Evolutionary conservation across 2,113 vertebrate genomes (phyloP), one percentile per base, ranked within the genome.

Genomic region (Sisor rabdophorus): DNA sequence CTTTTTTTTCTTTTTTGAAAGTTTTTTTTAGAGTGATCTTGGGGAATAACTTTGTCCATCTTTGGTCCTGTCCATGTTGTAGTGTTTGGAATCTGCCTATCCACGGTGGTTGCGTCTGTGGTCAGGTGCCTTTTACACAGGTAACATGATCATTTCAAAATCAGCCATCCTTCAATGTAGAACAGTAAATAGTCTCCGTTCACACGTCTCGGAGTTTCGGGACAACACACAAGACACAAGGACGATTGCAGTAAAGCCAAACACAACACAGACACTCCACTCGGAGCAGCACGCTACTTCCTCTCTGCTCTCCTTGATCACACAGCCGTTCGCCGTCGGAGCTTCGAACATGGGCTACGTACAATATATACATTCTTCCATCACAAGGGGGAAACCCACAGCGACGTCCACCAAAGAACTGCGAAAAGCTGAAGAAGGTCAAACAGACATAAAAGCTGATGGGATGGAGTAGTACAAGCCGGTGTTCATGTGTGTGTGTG

Each of bases 261-360:
- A 94, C 92, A 94, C 90, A 96, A 95, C 94, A 94, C 86, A 90
- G 88, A 86, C 88, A 87, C 91, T 91, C 91, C 89, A 55, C 91
- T 88, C 83, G 84, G 82, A 93, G 88, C 94, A 92, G 92, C 91
- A 85, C 93, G 93, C 88, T 89, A 92, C 93, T 95, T 96, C 94
- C 94, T 92, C 47, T 88, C 79, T 9, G 69, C 19, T 84, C 81
- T 86, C 90, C 95, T 89, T 94, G 91, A 95, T 96, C 93, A 92
- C 91, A 92, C 91, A 93, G 91, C 91, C 90, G 94, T 92, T 93
- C 91, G 88, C 88, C 89, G 86, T 85, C 87, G 88, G 89, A 88
- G 88, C 92, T 92, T 91, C 88, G 91, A 91, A 90, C 79, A 77
- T 79, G 70, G 70, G 68, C 79, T 68, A 74, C 67, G 55, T 85